phyloP scores from a whole-genome alignment of 2,888 invertebrate genomes.

The Norana najaformis region DNA sequence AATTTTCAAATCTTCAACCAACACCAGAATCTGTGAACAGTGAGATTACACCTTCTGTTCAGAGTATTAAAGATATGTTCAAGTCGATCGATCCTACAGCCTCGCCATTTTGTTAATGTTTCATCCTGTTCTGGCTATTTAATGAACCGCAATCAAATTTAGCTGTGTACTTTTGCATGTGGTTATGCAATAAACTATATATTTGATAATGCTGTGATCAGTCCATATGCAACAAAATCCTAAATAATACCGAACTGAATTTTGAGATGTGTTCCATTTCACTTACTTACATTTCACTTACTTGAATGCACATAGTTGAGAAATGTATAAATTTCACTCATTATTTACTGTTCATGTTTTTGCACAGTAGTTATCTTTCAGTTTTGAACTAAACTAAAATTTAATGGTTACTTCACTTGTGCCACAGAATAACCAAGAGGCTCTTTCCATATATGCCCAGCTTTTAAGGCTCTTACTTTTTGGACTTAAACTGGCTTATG shows the following conservation, averaged over 20 bases:
- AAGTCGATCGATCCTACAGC: constrained; percentile 64
- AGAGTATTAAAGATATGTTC: constrained; percentile 58
- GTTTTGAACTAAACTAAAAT: no score
- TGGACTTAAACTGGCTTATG: not conserved
- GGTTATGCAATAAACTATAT: not conserved
- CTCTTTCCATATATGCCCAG: constrained; percentile 4
- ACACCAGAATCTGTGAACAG: not conserved
- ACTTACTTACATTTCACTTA: not conserved
- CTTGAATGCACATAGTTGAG: not conserved
- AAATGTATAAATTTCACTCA: not conserved
- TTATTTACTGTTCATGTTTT: not conserved
- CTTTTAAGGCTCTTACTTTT: not conserved
- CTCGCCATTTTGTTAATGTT: constrained; percentile 60
- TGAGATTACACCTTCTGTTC: constrained; percentile 20
- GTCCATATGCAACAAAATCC: not conserved
- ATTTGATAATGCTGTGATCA: not conserved
- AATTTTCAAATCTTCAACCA: not conserved
- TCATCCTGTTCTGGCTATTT: not conserved
- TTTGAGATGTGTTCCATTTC: not conserved
- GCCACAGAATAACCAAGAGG: not conserved
- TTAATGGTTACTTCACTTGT: not conserved
- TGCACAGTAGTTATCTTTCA: not conserved
- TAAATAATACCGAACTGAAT: no score
- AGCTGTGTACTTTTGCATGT: not conserved
- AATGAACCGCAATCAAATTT: constrained; percentile 10